Percentiles rank a stretch among this genome's conserved stretches.
Conservation (phyloP, 2,888 invertebrate genomes). For the Saturnia pavonia region DNA sequence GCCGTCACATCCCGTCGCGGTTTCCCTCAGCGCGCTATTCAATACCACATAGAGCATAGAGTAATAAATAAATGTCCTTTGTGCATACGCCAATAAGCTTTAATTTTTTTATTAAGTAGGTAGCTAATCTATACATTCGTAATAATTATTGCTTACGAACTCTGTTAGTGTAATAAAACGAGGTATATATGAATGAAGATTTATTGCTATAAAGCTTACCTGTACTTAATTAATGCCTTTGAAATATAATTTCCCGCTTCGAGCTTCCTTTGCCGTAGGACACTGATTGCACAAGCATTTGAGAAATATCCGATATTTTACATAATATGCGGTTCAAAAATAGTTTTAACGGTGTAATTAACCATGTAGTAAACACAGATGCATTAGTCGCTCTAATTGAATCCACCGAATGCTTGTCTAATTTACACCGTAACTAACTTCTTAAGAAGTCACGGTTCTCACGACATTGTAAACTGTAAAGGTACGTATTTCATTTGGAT, state of each 20-base stretch:
- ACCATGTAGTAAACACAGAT: background rate
- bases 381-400: background rate
- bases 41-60: too few species aligned
- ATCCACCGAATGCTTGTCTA: background rate
- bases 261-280: conserved; percentile 4
- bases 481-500: background rate
- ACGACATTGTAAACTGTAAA: background rate
- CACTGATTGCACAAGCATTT: background rate
- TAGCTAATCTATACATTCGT: background rate
- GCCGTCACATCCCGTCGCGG: too few species aligned
- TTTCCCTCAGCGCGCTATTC: too few species aligned
- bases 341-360: background rate
- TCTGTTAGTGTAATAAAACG: background rate
- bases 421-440: background rate
- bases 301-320: conserved; percentile 8
- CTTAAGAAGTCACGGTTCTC: background rate
- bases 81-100: too few species aligned
- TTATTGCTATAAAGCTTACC: background rate
- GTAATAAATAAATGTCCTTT: too few species aligned
- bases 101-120: background rate
- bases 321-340: background rate
- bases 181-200: background rate
- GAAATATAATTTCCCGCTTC: background rate
- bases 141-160: background rate
- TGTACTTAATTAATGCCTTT: background rate